Percentiles rank a stretch among this genome's conserved stretches.
phyloP scores from a whole-genome alignment of 2,797 vertebrate species.

The Pseudocheirus occidentalis region DNA sequence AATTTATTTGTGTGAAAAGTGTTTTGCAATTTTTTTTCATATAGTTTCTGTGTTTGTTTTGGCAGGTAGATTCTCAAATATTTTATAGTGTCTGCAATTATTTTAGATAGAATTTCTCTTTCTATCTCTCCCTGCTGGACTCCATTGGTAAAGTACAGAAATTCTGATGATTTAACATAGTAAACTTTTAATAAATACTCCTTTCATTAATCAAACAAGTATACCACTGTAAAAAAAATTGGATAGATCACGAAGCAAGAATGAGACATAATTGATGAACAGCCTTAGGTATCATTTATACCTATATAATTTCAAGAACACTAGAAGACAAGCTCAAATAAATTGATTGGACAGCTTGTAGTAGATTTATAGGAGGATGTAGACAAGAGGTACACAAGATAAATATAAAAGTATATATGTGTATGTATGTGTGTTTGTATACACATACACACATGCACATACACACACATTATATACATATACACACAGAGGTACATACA shows the following conservation, averaged over 20 bases:
- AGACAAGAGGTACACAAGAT: not conserved
- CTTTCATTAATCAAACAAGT: not conserved
- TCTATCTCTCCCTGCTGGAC: not conserved
- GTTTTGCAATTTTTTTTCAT: not conserved
- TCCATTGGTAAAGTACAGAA: not conserved
- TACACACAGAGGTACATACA: no score
- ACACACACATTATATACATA: no score
- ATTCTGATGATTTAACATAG: not conserved
- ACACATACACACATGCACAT: no score
- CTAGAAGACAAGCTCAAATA: not conserved
- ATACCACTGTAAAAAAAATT: not conserved
- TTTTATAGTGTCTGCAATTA: not conserved
- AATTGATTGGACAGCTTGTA: not conserved
- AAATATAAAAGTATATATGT: not conserved
- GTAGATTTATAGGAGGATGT: not conserved
- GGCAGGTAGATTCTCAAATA: not conserved
- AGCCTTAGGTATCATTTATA: not conserved
- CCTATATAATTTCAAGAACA: not conserved
- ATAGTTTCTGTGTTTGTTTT: not conserved
- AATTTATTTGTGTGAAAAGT: not conserved
- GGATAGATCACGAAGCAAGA: not conserved
- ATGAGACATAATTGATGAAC: not conserved
- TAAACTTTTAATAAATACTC: not conserved
- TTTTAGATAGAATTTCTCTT: not conserved
- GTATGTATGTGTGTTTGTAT: no score